A percentile compares a stretch with the other conserved stretches of the same genome.
Evolutionary conservation across 2,797 vertebrate genomes (phyloP).

Genomic region (Antennarius maculatus): DNA sequence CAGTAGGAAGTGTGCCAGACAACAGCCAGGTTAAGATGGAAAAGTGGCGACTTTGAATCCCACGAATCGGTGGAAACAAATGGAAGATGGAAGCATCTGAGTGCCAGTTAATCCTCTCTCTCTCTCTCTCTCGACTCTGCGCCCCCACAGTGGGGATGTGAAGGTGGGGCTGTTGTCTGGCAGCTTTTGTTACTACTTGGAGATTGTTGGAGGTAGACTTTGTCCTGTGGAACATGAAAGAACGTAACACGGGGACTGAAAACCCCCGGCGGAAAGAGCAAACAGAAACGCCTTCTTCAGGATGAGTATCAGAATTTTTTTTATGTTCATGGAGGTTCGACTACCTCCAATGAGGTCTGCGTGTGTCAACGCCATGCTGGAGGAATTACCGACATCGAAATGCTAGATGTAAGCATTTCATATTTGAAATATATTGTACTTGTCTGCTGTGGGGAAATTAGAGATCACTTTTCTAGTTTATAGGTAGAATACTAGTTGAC

Average conservation of each 20-base stretch:
- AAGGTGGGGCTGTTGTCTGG: conserved; percentile 29
- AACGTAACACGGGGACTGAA: conserved; percentile 7
- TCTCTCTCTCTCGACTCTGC: background rate
- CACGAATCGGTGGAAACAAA: conserved; percentile 14
- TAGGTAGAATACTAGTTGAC: too few species aligned
- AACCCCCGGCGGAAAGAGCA: background rate
- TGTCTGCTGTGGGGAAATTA: conserved; percentile 1
- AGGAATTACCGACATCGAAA: conserved; percentile 9
- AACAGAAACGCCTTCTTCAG: background rate
- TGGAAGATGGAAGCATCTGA: conserved; percentile 16
- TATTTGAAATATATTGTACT: conserved; percentile 27
- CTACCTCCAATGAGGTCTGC: background rate
- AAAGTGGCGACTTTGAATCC: conserved; percentile 9
- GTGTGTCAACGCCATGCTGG: conserved; percentile 18
- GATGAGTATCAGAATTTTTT: conserved; percentile 1
- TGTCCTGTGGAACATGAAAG: conserved; percentile 46
- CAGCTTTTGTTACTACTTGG: conserved; percentile 36
- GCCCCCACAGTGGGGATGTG: background rate
- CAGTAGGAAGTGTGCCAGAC: conserved; percentile 30
- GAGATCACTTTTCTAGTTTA: too few species aligned
- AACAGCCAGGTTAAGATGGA: conserved; percentile 20
- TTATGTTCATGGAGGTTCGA: background rate
- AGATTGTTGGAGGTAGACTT: conserved; percentile 70
- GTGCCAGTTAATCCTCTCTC: background rate
- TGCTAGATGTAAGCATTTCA: conserved; percentile 5